These are phyloP conservation scores for Galago senegalensis DNA, from an alignment of 2,797 vertebrate genomes.

Conservation along the genomic window DNA sequence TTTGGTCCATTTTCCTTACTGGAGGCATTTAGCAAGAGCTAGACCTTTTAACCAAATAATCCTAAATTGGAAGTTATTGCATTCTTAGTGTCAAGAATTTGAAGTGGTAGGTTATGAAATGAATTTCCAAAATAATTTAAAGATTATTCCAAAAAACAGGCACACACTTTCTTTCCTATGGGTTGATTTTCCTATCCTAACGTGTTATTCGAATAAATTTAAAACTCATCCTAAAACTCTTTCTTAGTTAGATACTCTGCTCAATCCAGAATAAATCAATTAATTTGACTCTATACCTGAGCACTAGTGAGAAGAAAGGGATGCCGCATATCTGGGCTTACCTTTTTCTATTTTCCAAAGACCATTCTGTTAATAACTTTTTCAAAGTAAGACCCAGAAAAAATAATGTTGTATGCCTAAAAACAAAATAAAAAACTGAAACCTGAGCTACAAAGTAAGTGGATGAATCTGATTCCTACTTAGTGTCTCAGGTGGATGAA, in stretches of 20 bases:
- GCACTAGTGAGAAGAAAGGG: not conserved
- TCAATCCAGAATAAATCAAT: constrained; percentile 58
- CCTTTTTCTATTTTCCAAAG: constrained; percentile 59
- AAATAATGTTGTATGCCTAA: not conserved
- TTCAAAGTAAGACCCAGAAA: constrained; percentile 30
- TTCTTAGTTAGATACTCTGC: constrained; percentile 46
- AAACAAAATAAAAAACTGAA: not conserved
- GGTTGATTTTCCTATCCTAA: constrained; percentile 72
- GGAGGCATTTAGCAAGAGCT: constrained; percentile 71
- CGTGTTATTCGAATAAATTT: constrained; percentile 61
- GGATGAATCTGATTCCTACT: constrained; percentile 54
- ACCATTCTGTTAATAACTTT: not conserved
- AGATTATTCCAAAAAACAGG: constrained; percentile 75
- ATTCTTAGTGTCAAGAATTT: constrained; percentile 75
- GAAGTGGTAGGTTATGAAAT: constrained; percentile 52
- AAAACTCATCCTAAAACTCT: constrained; percentile 58
- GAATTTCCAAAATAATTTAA: constrained; percentile 80
- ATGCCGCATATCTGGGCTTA: not conserved
- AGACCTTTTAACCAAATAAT: constrained; percentile 76
- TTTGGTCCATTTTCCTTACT: constrained; percentile 63
- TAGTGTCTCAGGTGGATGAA: constrained; percentile 64
- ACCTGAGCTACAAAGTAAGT: not conserved
- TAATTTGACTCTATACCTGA: constrained; percentile 63
- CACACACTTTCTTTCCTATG: constrained; percentile 67
- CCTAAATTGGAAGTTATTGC: constrained; percentile 68